Conservation (phyloP, 2,888 invertebrate species). For the Amphipyra tragopoginis region DNA sequence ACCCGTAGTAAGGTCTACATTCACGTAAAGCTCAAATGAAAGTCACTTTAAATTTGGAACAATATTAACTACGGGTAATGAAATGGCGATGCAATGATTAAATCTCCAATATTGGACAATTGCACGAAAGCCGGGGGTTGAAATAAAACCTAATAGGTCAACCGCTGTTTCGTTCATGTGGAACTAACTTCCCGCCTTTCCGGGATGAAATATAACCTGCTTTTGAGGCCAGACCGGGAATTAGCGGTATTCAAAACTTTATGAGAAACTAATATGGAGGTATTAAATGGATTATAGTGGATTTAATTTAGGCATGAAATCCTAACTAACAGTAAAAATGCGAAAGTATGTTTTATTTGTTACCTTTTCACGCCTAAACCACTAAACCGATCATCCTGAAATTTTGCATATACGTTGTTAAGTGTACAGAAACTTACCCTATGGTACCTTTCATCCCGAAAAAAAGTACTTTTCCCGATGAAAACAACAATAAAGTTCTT, state of each 20-base stretch:
- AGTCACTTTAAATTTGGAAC: slow-evolving; percentile 22
- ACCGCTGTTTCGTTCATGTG: slow-evolving; percentile 26
- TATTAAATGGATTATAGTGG: too few species aligned
- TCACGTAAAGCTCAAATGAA: slow-evolving; percentile 17
- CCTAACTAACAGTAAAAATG: too few species aligned
- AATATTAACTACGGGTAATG: slow-evolving; percentile 10
- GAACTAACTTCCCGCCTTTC: slow-evolving; percentile 30
- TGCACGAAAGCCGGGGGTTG: slow-evolving; percentile 8
- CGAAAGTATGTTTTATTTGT: too few species aligned
- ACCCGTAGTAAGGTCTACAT: slow-evolving; percentile 8
- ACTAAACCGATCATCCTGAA: too few species aligned
- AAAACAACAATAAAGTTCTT: too few species aligned
- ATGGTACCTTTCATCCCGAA: too few species aligned
- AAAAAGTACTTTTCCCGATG: too few species aligned
- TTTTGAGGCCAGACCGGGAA: slow-evolving; percentile 9
- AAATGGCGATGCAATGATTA: slow-evolving; percentile 26
- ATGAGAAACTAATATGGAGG: too few species aligned
- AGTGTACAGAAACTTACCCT: too few species aligned
- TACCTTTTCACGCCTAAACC: too few species aligned
- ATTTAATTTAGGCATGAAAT: too few species aligned
- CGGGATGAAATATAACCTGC: slow-evolving; percentile 22
- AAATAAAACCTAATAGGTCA: slow-evolving; percentile 39
- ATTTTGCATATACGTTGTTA: too few species aligned
- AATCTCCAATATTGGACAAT: slow-evolving; percentile 45
- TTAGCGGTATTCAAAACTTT: slow-evolving; percentile 7